phyloP scores from a whole-genome alignment of 2,113 vertebrate species.

The Odocoileus hemionus region DNA sequence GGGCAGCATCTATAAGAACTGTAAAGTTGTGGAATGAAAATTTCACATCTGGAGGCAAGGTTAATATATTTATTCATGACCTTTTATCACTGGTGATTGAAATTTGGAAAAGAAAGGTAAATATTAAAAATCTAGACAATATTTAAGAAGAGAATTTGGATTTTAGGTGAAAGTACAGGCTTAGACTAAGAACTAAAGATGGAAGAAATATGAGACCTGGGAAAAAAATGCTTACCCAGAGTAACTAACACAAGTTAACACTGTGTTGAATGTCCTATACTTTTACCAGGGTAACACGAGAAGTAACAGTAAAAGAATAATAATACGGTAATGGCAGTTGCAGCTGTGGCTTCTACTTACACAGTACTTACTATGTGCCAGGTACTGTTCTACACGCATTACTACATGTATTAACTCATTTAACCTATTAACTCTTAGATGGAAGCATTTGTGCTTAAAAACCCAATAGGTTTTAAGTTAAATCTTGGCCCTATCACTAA shows the following conservation, averaged over 20 bases:
- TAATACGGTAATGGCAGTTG: neutral
- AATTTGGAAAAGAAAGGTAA: neutral
- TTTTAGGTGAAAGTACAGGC: neutral
- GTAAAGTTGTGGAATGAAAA: neutral
- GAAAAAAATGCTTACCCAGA: neutral
- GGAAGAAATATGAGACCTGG: neutral
- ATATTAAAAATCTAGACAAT: neutral
- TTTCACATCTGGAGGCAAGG: neutral
- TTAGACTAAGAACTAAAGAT: neutral
- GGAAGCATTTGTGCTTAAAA: neutral
- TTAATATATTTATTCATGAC: neutral
- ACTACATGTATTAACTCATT: neutral
- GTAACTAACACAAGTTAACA: neutral
- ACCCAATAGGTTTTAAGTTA: neutral
- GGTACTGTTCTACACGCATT: neutral
- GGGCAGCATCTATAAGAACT: neutral
- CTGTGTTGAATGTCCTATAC: neutral
- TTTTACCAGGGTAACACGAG: neutral
- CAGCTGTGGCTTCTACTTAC: neutral
- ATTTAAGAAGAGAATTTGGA: neutral
- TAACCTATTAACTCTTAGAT: neutral
- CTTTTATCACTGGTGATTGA: neutral
- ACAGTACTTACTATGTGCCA: neutral
- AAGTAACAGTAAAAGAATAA: neutral
- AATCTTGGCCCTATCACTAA: neutral